Evolutionary conservation across 2,888 invertebrate genomes (phyloP), one percentile per base, ranked within the genome.

Genomic region (Eupithecia subumbrata): DNA sequence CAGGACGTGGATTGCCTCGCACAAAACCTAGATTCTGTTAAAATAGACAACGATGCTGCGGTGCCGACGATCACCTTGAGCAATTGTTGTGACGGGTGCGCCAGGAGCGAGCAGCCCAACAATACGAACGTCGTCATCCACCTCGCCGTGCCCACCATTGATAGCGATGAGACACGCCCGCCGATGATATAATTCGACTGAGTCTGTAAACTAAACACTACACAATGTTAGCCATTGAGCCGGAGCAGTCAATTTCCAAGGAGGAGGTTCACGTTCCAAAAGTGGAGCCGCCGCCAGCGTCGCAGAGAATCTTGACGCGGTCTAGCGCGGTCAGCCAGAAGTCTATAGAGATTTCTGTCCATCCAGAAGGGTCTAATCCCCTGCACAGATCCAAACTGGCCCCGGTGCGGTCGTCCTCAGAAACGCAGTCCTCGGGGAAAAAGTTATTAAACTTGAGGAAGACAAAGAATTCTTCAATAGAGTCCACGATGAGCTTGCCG

Each of bases 271-370:
- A 86, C 76, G 87, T 91, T 78, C 88, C 92, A 37, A 93, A 91
- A 84, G 83, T 87, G 71, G 93, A 92, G 1, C 77, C 69, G 14
- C 80, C 79, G 78, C 87, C 92, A 9, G 85, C 91, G 0, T 85
- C 85, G 89, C 96, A 84, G 83, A 91, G 86, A 93, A 96, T 91
- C 90, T 90, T 91, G 92, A 96, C 96, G 91, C 76, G 95, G 86
- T 89, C 95, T 90, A 96, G 96, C 81, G 96, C 96, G 40, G 94
- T 96, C 69, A 96, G 96, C 80, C 96, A 96, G 83, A 95, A 96
- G 78, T 96, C 96, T 66, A 95, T 96, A 70, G 96, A 96, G 82
- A 92, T 96, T 68, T 90, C 94, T 86, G 95, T 96, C 76, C 92
- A 95, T 64, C 93, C 95, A 43, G 95, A 93, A 80, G 88, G 90